Conservation (phyloP, 2,888 invertebrate species). For the Antheraea yamamai region DNA sequence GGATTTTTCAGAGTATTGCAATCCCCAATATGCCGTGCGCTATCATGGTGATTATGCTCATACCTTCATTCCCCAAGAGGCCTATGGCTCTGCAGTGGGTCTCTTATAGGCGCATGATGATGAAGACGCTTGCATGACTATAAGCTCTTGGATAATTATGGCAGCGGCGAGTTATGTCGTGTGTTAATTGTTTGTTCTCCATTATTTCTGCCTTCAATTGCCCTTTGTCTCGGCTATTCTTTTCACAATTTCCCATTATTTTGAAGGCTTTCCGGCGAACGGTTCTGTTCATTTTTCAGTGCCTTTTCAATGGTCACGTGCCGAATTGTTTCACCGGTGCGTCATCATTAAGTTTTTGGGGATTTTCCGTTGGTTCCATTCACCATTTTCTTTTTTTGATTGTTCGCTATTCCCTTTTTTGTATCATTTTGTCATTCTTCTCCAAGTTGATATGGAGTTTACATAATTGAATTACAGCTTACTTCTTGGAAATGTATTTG, state of each 20-base stretch:
- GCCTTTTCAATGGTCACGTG: slow-evolving; percentile 59
- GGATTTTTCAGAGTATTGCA: no score
- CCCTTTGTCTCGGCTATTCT: slow-evolving; percentile 75
- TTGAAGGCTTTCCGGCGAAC: slow-evolving; percentile 69
- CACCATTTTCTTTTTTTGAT: neutral
- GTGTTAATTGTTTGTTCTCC: slow-evolving; percentile 81
- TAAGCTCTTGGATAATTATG: slow-evolving; percentile 34
- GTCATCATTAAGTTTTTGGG: slow-evolving; percentile 72
- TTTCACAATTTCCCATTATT: slow-evolving; percentile 70
- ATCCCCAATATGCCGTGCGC: no score
- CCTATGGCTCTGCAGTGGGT: no score
- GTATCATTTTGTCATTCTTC: neutral
- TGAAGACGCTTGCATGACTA: neutral
- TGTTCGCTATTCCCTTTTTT: neutral
- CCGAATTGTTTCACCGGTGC: slow-evolving; percentile 64
- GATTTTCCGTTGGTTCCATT: slow-evolving; percentile 26
- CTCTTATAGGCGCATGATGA: neutral
- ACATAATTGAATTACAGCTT: neutral
- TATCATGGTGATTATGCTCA: no score
- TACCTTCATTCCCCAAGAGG: no score
- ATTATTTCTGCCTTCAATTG: slow-evolving; percentile 81
- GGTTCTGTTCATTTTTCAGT: slow-evolving; percentile 74
- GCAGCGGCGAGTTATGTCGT: slow-evolving; percentile 49
- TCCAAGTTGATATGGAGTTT: neutral
- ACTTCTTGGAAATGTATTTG: neutral